Base-by-base conservation (phyloP, 1,140 invertebrate species). In the Zaprionus taronus region DNA sequence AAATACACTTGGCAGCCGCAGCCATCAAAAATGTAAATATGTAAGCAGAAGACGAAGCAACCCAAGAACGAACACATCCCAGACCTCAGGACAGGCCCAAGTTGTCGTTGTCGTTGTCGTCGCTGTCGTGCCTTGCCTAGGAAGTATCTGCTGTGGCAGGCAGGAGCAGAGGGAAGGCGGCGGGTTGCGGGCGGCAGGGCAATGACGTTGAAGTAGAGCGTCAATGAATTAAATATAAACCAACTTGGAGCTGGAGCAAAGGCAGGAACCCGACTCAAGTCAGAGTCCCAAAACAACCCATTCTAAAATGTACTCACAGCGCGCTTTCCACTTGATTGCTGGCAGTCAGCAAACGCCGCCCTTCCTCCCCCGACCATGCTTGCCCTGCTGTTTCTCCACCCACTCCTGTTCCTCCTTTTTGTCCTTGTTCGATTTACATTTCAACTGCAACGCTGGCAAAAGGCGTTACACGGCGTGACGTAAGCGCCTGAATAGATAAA, bases 381-480 rank as follows among this genome's bases (percentile, higher is more conserved):
- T 31, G 3, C 7, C 11, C 36, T 9, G 34, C 14, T 20, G 12
- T 6, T 12, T 2, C 58, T 51, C 20, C 36, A 11, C n/a, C n/a
- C 9, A 24, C 36, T 14, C 36, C 17, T 15, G 12, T 5, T 12
- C 9, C 51, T 49, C 12, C 26, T 17, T 58, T 60, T 67, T 78
- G 84, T 89, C 78, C 84, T 81, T 84, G 81, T 87, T 89, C 84
- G 84, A 89, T 89, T 89, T 89, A 89, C 84, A 89, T 89, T 87
- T 87, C 81, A 84, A 81, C 74, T 84, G 84, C 85, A 86, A 34
- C 31, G 70, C 61, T 62, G 64, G 64, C 53, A 78, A 80, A 66
- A 67, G 70, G 64, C 73, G 70, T 68, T 77, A 62, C 31, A 55
- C 28, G 63, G 70, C 65, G 70, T 87, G 80, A 87, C 84, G 84